phyloP scores from a whole-genome alignment of 2,888 invertebrate genomes.

The Cantharis rustica region DNA sequence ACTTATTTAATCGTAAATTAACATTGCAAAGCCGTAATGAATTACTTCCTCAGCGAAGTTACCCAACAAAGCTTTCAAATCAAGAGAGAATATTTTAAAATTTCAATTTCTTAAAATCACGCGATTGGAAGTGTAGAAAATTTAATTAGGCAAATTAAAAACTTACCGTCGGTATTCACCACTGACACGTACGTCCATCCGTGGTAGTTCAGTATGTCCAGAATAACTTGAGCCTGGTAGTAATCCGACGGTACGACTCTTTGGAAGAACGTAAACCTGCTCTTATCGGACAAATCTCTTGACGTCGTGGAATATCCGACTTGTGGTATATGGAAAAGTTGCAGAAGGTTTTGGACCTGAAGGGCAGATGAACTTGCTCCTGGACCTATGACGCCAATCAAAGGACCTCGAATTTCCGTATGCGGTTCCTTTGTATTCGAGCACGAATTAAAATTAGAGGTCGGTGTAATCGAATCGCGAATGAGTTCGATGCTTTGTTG shows the following conservation, averaged over 20 bases:
- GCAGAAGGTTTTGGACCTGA: conserved; percentile 77
- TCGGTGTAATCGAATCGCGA: conserved; percentile 66
- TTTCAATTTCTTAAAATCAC: neutral
- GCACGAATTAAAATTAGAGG: conserved; percentile 38
- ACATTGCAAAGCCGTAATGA: neutral
- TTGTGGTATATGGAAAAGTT: conserved; percentile 69
- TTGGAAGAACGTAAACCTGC: conserved; percentile 75
- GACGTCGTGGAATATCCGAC: conserved; percentile 80
- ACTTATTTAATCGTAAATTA: neutral
- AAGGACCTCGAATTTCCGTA: conserved; percentile 49
- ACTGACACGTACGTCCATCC: conserved; percentile 83
- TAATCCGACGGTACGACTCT: conserved; percentile 79
- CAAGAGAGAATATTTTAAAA: neutral
- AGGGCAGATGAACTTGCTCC: conserved; percentile 74
- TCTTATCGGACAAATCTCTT: conserved; percentile 75
- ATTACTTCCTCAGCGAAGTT: neutral
- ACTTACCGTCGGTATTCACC: conserved; percentile 75
- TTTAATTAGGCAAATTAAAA: neutral
- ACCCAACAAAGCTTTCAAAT: neutral
- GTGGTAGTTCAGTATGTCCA: conserved; percentile 68
- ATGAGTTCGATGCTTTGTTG: conserved; percentile 79
- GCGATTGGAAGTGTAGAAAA: neutral
- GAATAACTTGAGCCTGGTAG: conserved; percentile 75
- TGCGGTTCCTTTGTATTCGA: neutral
- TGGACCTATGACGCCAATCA: conserved; percentile 76